Conservation (phyloP, 2,113 vertebrate genomes). For the Arizona elegans region DNA sequence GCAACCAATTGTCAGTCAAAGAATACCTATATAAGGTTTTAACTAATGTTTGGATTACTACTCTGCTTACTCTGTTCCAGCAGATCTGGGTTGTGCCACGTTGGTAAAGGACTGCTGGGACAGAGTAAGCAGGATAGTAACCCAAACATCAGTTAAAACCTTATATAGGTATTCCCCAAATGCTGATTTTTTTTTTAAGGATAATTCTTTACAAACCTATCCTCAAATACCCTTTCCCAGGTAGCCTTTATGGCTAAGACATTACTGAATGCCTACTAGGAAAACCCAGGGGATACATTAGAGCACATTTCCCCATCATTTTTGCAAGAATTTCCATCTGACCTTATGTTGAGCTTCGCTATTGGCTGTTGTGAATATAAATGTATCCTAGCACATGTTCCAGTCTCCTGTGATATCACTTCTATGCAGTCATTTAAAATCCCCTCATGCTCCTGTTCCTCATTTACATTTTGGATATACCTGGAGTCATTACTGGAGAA, state of each 20-base stretch:
- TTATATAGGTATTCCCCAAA: not conserved
- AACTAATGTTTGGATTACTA: not conserved
- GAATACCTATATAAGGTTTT: not conserved
- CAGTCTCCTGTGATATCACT: not conserved
- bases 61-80: not conserved
- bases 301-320: not conserved
- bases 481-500: not conserved
- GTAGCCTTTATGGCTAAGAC: not conserved
- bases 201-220: not conserved
- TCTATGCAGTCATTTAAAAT: not conserved
- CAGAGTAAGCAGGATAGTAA: too few species aligned
- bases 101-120: too few species aligned
- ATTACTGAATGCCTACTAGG: not conserved
- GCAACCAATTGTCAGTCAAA: not conserved
- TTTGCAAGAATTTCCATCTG: not conserved
- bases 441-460: not conserved
- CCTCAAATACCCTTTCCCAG: not conserved
- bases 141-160: too few species aligned
- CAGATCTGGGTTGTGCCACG: not conserved
- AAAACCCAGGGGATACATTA: not conserved
- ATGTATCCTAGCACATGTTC: not conserved
- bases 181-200: not conserved
- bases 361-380: not conserved
- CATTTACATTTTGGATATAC: not conserved
- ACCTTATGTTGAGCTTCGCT: not conserved